Evolutionary conservation across 37 sponge, comb jelly and placozoan species (phyloP), one percentile per base, ranked within the genome.

Genomic region (Haliclona indistincta): DNA sequence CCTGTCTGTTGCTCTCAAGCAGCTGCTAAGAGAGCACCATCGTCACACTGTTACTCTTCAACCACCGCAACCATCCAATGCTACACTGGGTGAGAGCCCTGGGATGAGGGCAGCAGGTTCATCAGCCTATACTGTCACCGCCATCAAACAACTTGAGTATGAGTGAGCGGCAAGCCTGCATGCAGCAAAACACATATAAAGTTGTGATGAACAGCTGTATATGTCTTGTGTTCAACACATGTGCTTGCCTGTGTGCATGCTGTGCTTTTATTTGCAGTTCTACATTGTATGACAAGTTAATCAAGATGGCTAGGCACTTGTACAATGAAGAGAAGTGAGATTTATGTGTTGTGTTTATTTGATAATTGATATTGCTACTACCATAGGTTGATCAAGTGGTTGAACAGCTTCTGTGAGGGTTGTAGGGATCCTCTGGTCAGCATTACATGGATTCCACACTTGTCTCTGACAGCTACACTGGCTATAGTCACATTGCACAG

Each of bases 1-100:
- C 10, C 70, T 89, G 22, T 68, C 79, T 8, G 89, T 89, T 30
- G 47, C 84, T 23, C 72, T 83, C 45, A 89, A 89, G 67, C 82
- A 84, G 75, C 74, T 77, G 19, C 75, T 89, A 1, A 42, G 89
- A 13, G 63, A 33, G n/a, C 78, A 64, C 47, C 89, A 81, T 43
- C 68, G 43, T n/a, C 55, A 19, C 64, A 29, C 19, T 34, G 22
- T 63, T 22, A 35, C 67, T 37, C 11, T 38, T 22, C 25, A 22
- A 58, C 71, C 26, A 68, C 84, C 80, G 32, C 78, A 40, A 10
- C 89, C 80, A 2, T 52, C 80, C 34, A 77, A 77, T 10, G 66
- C 63, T 2, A 78, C 74, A 8, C 67, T 70, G 42, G 55, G 15
- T 17, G 85, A 74, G 35, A 1, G 33, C 0, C 74, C 67, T 3